Percentiles rank a stretch among this genome's conserved stretches.
Conservation (phyloP, 2,888 invertebrate genomes). For the Labia minor region DNA sequence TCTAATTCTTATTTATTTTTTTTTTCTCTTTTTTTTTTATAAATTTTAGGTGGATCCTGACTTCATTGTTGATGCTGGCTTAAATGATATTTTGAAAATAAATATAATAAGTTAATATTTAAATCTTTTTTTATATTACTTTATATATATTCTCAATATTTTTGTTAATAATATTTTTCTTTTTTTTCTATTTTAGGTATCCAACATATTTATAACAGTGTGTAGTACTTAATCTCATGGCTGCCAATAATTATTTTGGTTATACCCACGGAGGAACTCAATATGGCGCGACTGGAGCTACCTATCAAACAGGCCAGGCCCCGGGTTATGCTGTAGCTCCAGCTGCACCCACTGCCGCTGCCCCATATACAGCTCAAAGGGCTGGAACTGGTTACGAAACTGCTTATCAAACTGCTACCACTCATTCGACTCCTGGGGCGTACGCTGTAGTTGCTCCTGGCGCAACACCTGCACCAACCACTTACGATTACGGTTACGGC, state of each 20-base stretch:
- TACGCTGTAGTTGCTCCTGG: slow-evolving; percentile 40
- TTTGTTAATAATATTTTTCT: too few relatives aligned
- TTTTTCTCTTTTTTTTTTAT: neutral
- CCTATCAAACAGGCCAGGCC: slow-evolving; percentile 72
- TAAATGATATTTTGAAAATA: neutral
- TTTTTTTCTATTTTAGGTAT: neutral
- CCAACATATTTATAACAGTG: neutral
- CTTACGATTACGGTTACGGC: slow-evolving; percentile 59
- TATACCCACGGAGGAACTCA: slow-evolving; percentile 89
- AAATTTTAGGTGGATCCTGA: neutral
- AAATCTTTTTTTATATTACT: neutral
- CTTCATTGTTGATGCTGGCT: neutral
- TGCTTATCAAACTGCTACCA: slow-evolving; percentile 70
- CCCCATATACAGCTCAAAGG: slow-evolving; percentile 73
- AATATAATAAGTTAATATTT: neutral
- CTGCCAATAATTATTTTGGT: slow-evolving; percentile 90
- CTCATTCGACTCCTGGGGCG: slow-evolving; percentile 53
- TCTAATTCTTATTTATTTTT: neutral
- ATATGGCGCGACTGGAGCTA: slow-evolving; percentile 72
- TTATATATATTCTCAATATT: neutral
- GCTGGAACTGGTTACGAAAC: slow-evolving; percentile 71
- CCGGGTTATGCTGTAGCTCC: slow-evolving; percentile 71
- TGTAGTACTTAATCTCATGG: slow-evolving; percentile 42
- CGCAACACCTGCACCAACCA: slow-evolving; percentile 44
- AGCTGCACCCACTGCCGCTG: slow-evolving; percentile 65